These are phyloP conservation scores for Rhagonycha lutea DNA, from an alignment of 2,888 invertebrate species.

Conservation along the genomic window DNA sequence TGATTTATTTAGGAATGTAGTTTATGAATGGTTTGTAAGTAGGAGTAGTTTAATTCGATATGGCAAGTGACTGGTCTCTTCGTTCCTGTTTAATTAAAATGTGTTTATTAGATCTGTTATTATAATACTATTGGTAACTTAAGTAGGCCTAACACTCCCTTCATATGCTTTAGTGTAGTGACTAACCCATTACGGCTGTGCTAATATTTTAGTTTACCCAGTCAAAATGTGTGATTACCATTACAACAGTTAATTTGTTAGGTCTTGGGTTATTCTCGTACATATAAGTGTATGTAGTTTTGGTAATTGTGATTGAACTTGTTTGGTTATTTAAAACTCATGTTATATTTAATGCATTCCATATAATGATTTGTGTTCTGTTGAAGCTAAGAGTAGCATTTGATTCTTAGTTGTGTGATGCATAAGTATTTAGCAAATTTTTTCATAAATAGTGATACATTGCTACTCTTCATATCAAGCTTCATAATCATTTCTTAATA, in stretches of 20 bases:
- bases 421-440: not conserved
- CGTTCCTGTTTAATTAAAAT: constrained; percentile 15
- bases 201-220: constrained; percentile 35
- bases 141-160: constrained; percentile 27
- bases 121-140: not conserved
- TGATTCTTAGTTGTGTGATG: not conserved
- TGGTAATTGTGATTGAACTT: constrained; percentile 10
- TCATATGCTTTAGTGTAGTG: constrained; percentile 38
- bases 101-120: constrained; percentile 25
- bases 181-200: constrained; percentile 43
- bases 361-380: not conserved
- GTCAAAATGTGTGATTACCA: constrained; percentile 22
- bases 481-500: not conserved
- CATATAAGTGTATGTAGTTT: constrained; percentile 11
- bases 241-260: constrained; percentile 16
- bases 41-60: constrained; percentile 26
- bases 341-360: not conserved
- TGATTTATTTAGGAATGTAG: constrained; percentile 22
- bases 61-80: constrained; percentile 15
- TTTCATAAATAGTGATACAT: not conserved
- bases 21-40: constrained; percentile 13
- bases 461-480: constrained; percentile 1
- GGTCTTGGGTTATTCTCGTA: constrained; percentile 13
- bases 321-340: not conserved
- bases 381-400: not conserved